Percentiles rank a stretch among this genome's conserved stretches.
Conservation (phyloP, 1,140 invertebrate genomes). For the Zeugodacus cucurbitae region DNA sequence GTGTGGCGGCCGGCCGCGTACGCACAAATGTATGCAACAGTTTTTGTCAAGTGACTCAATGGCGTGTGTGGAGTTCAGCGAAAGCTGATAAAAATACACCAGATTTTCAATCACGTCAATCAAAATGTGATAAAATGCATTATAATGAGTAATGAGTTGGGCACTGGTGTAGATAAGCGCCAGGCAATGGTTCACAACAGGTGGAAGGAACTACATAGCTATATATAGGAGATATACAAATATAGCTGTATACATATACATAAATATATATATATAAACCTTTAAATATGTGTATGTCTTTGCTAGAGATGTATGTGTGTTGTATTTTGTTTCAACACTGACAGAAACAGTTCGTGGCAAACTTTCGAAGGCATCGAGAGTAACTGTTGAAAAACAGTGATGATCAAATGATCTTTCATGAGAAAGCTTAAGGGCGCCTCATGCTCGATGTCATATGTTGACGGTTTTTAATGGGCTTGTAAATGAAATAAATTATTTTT, state of each 20-base stretch:
- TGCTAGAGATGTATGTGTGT: neutral
- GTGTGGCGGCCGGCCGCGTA: neutral
- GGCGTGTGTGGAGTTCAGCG: neutral
- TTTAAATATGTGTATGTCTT: neutral
- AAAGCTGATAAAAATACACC: neutral
- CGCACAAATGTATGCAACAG: constrained; percentile 12
- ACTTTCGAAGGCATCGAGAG: no score
- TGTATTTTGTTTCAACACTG: neutral
- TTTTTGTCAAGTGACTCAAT: neutral
- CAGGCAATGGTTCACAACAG: neutral
- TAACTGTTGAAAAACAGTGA: no score
- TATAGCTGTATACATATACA: no score
- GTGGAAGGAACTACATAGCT: no score
- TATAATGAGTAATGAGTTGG: neutral
- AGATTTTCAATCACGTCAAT: constrained; percentile 17
- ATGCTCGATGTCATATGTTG: no score
- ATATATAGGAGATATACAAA: no score
- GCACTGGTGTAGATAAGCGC: neutral
- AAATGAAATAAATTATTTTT: no score
- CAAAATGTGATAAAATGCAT: neutral
- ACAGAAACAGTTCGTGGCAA: no score
- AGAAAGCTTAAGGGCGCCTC: no score
- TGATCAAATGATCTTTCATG: no score
- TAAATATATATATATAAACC: no score
- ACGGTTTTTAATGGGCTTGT: no score